Base-by-base conservation (phyloP, 2,113 vertebrate genomes). In the Ondatra zibethicus region DNA sequence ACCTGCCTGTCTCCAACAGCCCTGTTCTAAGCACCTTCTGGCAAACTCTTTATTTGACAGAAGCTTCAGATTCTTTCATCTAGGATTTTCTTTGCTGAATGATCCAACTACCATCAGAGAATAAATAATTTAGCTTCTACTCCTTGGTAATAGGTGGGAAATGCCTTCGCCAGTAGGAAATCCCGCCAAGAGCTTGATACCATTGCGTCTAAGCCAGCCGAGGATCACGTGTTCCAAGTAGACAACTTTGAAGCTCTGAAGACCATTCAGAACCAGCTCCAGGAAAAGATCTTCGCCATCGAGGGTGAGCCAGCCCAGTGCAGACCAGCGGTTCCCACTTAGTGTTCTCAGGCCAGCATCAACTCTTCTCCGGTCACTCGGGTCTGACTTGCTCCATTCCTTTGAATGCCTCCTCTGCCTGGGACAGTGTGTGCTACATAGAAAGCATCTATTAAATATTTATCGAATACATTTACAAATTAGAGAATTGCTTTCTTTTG, bases 251-350 rank as follows among this genome's bases (percentile, higher is more conserved):
- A 92, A 0, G 99, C 99, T 2, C 98, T 99, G 45, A 96, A 98
- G 1, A 89, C 73, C 96, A 99, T 99, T 97, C 98, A 96, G 66
- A 33, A 98, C 1, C 98, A 96, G 80, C 98, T 99, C 65, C 97
- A 99, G 97, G 98, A 98, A 5, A 99, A 98, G 94, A 99, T 99
- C 94, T 99, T 99, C 25, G 97, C 99, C 13, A 99, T 99, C 9
- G 99, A 99, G 98, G 99, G 99, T 99, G 82, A 98, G 97, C 36
- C 61, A 16, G 73, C 17, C 63, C 39, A 31, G 61, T 29, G 6
- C 63, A 87, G 42, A 52, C 50, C 33, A 93, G 82, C 7, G 3
- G 29, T 21, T 84, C 27, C 50, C n/a, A 50, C 36, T 58, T 80
- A n/a, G 36, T 21, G 5, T 45, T 29, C 36, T 47, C 36, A 91